phyloP scores from a whole-genome alignment of 2,113 vertebrate species.

The Ailurus styani region DNA sequence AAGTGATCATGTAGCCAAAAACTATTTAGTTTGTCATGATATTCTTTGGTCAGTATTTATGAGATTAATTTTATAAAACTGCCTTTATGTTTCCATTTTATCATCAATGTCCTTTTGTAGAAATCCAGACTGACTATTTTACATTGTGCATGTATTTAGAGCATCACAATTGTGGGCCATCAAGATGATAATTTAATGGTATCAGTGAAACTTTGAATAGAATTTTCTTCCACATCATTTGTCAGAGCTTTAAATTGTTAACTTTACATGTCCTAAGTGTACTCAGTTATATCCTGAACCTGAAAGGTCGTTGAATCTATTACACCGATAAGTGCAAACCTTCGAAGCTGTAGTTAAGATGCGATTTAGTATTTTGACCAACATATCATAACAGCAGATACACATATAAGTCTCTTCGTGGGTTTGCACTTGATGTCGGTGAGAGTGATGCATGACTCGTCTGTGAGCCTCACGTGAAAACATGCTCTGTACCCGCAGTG shows the following conservation, averaged over 20 bases:
- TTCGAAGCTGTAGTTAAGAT: background rate
- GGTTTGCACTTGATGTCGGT: background rate
- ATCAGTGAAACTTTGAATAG: background rate
- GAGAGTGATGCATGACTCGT: fast-evolving
- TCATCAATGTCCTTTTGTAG: background rate
- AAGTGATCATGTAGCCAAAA: background rate
- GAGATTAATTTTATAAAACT: background rate
- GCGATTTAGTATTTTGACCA: background rate
- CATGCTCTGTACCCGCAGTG: background rate
- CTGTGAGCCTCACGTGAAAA: fast-evolving
- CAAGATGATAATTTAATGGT: background rate
- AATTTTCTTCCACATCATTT: background rate
- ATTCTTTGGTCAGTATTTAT: background rate
- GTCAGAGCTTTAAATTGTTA: background rate
- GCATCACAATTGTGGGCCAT: background rate
- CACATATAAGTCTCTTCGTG: fast-evolving
- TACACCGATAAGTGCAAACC: background rate
- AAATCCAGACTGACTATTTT: background rate
- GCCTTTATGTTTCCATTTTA: background rate
- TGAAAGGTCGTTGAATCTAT: background rate
- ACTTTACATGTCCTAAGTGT: background rate
- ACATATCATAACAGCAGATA: background rate
- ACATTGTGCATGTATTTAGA: background rate
- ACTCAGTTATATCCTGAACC: background rate
- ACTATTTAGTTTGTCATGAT: background rate